A percentile compares a stretch with the other conserved stretches of the same genome.
Evolutionary conservation across 2,888 invertebrate genomes (phyloP).

Genomic region (Enchytraeus crypticus): DNA sequence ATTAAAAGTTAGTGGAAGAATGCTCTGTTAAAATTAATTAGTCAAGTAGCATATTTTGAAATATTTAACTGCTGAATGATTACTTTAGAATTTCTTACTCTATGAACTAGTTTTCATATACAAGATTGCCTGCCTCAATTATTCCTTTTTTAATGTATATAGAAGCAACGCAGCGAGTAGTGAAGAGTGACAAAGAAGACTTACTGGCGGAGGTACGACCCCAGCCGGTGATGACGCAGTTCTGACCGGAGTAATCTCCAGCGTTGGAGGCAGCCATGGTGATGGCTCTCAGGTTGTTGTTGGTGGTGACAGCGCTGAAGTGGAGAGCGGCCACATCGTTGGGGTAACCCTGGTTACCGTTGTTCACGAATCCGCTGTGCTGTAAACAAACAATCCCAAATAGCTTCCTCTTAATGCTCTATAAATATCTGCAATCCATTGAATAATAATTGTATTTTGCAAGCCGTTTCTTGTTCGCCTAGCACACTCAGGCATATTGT

Average conservation of each 20-base stretch:
- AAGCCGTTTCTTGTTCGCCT: no score
- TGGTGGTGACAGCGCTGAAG: not conserved
- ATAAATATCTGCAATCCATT: no score
- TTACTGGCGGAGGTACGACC: conserved; percentile 5
- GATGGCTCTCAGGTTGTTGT: conserved; percentile 2
- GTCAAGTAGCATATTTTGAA: no score
- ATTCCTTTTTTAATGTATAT: no score
- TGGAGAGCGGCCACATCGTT: conserved; percentile 3
- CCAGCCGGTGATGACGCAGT: conserved; percentile 15
- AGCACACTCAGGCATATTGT: no score
- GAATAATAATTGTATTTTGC: no score
- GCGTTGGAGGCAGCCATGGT: not conserved
- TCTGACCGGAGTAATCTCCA: conserved; percentile 5
- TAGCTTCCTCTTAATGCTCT: no score
- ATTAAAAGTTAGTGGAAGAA: not conserved
- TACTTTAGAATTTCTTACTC: no score
- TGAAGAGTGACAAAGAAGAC: not conserved
- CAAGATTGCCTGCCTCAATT: not conserved
- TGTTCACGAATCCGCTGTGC: not conserved
- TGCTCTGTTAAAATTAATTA: not conserved
- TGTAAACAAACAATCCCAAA: not conserved
- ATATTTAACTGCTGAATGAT: no score
- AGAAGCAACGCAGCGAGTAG: no score
- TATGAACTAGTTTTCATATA: not conserved
- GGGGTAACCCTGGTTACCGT: conserved; percentile 4